These are phyloP conservation scores for Bursaphelenchus mucronatus DNA, from an alignment of 1,140 invertebrate species.

Conservation along the genomic window DNA sequence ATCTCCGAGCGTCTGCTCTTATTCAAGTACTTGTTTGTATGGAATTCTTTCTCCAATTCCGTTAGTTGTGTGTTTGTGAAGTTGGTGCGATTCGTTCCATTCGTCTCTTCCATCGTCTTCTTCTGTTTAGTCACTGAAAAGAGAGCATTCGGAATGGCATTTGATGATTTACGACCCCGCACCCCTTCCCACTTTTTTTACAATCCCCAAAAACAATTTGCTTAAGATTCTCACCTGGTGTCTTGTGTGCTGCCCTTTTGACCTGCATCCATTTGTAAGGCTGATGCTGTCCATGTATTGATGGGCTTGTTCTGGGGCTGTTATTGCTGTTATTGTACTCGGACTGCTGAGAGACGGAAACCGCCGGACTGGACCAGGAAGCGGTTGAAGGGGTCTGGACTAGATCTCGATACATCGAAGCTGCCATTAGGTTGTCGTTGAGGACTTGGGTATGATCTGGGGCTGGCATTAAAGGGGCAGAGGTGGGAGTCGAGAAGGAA, in stretches of 20 bases:
- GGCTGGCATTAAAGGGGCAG: conserved; percentile 5
- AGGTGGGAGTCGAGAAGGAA: background rate
- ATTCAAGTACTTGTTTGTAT: conserved; percentile 98
- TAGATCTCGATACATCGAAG: conserved; percentile 8
- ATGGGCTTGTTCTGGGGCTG: background rate
- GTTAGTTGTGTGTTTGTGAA: conserved; percentile 73
- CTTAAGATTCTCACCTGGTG: conserved; percentile 10
- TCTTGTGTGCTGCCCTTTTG: conserved; percentile 22
- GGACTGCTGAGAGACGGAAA: background rate
- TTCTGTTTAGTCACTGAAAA: conserved; percentile 27
- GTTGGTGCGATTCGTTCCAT: conserved; percentile 43
- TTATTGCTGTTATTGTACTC: conserved; percentile 18
- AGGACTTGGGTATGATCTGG: conserved; percentile 2
- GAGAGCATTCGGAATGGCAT: conserved; percentile 6
- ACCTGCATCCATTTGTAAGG: conserved; percentile 43
- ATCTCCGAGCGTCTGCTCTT: conserved; percentile 92
- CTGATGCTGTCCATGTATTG: conserved; percentile 18
- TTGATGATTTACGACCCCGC: conserved; percentile 25
- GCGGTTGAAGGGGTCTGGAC: conserved; percentile 5
- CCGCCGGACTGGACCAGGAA: conserved; percentile 1
- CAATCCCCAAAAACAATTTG: conserved; percentile 19
- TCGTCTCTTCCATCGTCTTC: conserved; percentile 23
- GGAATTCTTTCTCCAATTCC: conserved; percentile 89
- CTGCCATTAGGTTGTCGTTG: conserved; percentile 23
- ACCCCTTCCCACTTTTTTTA: background rate